Percentiles rank a stretch among this genome's conserved stretches.
phyloP scores from a whole-genome alignment of 1,140 invertebrate species.

The Drusus annulatus region DNA sequence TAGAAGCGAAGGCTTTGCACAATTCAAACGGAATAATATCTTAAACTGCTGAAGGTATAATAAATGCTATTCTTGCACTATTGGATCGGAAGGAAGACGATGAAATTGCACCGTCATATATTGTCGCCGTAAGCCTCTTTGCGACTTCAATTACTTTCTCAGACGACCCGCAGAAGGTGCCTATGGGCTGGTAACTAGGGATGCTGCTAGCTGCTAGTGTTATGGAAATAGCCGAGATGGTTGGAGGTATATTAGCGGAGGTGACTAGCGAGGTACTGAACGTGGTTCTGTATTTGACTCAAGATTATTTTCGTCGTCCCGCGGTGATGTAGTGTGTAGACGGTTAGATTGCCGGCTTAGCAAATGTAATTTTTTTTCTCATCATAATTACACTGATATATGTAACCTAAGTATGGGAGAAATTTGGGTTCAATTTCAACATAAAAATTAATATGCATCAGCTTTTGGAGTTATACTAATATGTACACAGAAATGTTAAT shows the following conservation, averaged over 20 bases:
- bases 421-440: no score
- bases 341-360: not conserved
- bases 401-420: no score
- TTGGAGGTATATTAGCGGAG: not conserved
- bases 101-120: slow-evolving; percentile 58
- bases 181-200: not conserved
- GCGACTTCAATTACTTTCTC: slow-evolving; percentile 58
- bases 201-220: not conserved
- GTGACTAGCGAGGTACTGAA: no score
- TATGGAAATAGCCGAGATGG: slow-evolving; percentile 41
- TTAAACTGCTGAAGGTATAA: slow-evolving; percentile 50
- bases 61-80: slow-evolving; percentile 59
- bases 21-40: slow-evolving; percentile 53
- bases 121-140: slow-evolving; percentile 58
- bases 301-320: not conserved
- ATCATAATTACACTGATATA: no score
- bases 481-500: no score
- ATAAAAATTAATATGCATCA: no score
- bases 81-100: slow-evolving; percentile 50
- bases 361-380: not conserved
- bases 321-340: not conserved
- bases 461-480: no score
- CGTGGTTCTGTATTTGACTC: not conserved
- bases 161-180: slow-evolving; percentile 38
- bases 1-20: slow-evolving; percentile 20